A percentile compares a stretch with the other conserved stretches of the same genome.
These are phyloP conservation scores for Nannoperca australis DNA, from an alignment of 2,797 vertebrate species.

Conservation along the genomic window DNA sequence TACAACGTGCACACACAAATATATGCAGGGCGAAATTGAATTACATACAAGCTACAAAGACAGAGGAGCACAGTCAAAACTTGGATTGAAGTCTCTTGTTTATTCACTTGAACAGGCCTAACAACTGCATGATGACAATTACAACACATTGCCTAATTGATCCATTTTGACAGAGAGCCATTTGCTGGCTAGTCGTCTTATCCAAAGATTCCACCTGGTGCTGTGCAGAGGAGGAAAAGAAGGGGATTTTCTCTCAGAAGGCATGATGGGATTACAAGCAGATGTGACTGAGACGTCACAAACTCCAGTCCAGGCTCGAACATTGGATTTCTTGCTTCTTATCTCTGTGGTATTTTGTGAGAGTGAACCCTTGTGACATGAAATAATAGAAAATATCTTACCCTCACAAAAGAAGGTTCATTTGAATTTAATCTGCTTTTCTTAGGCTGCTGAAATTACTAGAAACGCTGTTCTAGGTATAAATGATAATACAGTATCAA, in stretches of 20 bases:
- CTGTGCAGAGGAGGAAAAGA: constrained; percentile 51
- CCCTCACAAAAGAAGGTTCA: not conserved
- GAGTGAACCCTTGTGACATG: constrained; percentile 27
- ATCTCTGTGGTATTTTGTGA: constrained; percentile 39
- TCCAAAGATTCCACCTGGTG: constrained; percentile 64
- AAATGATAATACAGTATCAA: not conserved
- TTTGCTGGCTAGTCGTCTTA: constrained; percentile 48
- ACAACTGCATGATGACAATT: not conserved
- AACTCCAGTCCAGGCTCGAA: constrained; percentile 52
- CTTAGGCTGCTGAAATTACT: constrained; percentile 8
- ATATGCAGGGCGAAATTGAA: constrained; percentile 7
- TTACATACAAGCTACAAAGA: constrained; percentile 14
- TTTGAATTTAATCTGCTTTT: constrained; percentile 39
- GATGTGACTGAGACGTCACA: constrained; percentile 66
- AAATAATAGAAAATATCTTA: constrained; percentile 48
- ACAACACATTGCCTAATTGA: constrained; percentile 1
- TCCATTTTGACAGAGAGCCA: constrained; percentile 33
- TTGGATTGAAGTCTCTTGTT: not conserved
- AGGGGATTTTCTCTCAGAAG: constrained; percentile 62
- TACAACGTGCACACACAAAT: constrained; percentile 19
- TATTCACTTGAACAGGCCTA: not conserved
- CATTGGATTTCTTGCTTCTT: constrained; percentile 51
- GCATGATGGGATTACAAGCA: constrained; percentile 73
- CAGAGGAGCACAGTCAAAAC: not conserved
- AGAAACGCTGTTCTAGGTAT: not conserved